These are phyloP conservation scores for Tuta absoluta DNA, from an alignment of 2,888 invertebrate genomes.

Conservation along the genomic window DNA sequence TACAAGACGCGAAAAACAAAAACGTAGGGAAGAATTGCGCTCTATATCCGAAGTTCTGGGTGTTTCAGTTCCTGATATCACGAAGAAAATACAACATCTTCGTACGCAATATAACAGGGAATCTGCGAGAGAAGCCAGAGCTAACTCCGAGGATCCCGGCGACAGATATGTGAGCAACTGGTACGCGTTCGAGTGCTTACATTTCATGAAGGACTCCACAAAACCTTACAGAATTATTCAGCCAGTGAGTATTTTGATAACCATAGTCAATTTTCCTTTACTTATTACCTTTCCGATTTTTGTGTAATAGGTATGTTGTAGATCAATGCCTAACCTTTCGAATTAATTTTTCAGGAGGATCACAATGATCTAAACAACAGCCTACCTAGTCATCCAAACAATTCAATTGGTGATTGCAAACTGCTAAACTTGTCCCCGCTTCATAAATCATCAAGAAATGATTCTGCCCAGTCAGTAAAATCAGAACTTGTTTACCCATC, in stretches of 20 bases:
- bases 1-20: conserved; percentile 70
- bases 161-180: conserved; percentile 77
- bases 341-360: conserved; percentile 56
- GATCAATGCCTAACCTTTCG: neutral
- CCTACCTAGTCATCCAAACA: conserved; percentile 49
- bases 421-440: conserved; percentile 54
- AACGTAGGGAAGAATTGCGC: conserved; percentile 68
- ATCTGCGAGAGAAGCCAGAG: conserved; percentile 77
- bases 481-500: conserved; percentile 50
- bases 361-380: conserved; percentile 47
- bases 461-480: conserved; percentile 48
- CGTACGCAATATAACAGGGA: conserved; percentile 83
- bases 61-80: conserved; percentile 71
- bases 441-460: conserved; percentile 56
- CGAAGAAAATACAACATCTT: conserved; percentile 82
- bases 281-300: neutral
- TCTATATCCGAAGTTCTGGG: conserved; percentile 64
- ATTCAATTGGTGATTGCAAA: conserved; percentile 52
- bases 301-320: too few relatives aligned
- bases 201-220: conserved; percentile 81
- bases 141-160: conserved; percentile 72
- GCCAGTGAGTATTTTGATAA: conserved; percentile 52
- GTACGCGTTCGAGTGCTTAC: conserved; percentile 82
- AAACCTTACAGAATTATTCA: conserved; percentile 69
- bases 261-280: neutral